Base-by-base conservation (phyloP, 2,888 invertebrate genomes). In the Himalopsyche japonica region DNA sequence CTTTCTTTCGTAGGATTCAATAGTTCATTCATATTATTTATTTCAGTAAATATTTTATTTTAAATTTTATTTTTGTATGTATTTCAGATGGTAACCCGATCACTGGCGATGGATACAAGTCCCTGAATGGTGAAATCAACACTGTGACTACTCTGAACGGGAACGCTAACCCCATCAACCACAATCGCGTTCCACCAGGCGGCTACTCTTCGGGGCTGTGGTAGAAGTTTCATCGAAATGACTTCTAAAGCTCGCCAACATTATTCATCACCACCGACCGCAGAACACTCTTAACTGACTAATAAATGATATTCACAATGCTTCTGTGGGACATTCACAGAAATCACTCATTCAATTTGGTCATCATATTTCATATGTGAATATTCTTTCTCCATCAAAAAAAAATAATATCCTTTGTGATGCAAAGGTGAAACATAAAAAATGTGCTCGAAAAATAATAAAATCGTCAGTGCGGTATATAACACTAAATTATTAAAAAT, bases 171-270 rank as follows among this genome's bases (percentile, higher is more conserved):
- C 88, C 88, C 84, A 90, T 90, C 87, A 89, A 90, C 86, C 93
- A 93, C 89, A 91, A 90, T 89, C 94, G 94, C 89, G 94, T 95
- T 87, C 95, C 95, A 80, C 95, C 95, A 81, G 95, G 95, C 88
- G 95, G 95, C 80, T 94, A 91, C 89, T 94, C 95, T 87, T 94
- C 94, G 87, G 94, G 94, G 87, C 93, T 95, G 87, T 95, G 95
- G 95, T 95, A 94, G 93, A 32, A 43, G 37, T 43, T 34, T 77
- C 77, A 34, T n/a, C 20, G 18, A 37, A 18, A 70, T 12, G 15
- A 70, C 70, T 70, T 30, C 30, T 12, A 27, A 24, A 27, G 30
- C 70, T 70, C 70, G 27, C 70, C 70, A 70, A 70, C 70, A 27
- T 70, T 70, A 27, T 12, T 70, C 70, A 70, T 70, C 70, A 70